These are phyloP conservation scores for Rhorus exstirpatorius DNA, from an alignment of 2,888 invertebrate species.

Conservation along the genomic window DNA sequence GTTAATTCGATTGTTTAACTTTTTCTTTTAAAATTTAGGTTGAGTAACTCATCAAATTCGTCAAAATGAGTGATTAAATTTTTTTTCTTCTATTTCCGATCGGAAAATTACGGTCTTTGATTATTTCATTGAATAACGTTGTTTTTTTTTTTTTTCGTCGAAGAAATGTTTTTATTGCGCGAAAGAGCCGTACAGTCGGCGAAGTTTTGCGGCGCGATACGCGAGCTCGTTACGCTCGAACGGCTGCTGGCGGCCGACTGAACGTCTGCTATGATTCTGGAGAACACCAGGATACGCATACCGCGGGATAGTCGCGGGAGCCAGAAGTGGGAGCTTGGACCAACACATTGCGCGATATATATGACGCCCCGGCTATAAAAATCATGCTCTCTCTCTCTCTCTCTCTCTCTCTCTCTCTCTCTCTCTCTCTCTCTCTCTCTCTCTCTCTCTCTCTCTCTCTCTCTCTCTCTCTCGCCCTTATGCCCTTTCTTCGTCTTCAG, in stretches of 20 bases:
- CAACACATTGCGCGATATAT: conserved; percentile 23
- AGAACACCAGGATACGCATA: conserved; percentile 41
- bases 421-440: background rate
- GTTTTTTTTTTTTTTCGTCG: background rate
- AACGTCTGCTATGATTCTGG: conserved; percentile 73
- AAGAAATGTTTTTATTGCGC: background rate
- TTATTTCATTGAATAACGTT: background rate
- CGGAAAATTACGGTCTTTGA: background rate
- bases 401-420: conserved; percentile 29
- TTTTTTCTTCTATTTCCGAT: background rate
- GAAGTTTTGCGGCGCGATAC: conserved; percentile 49
- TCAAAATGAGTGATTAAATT: conserved; percentile 12
- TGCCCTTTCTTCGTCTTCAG: background rate
- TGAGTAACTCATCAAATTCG: background rate
- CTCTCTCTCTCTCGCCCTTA: background rate
- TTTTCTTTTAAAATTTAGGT: background rate
- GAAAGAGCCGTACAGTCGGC: background rate
- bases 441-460: background rate
- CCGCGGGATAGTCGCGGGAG: conserved; percentile 19
- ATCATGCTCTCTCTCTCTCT: conserved; percentile 20
- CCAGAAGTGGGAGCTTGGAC: conserved; percentile 66
- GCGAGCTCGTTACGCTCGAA: conserved; percentile 74
- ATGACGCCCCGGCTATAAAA: conserved; percentile 3
- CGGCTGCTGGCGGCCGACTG: conserved; percentile 85
- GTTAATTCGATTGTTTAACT: background rate